Conservation (phyloP, 1,140 invertebrate genomes). For the Fopius arisanus region DNA sequence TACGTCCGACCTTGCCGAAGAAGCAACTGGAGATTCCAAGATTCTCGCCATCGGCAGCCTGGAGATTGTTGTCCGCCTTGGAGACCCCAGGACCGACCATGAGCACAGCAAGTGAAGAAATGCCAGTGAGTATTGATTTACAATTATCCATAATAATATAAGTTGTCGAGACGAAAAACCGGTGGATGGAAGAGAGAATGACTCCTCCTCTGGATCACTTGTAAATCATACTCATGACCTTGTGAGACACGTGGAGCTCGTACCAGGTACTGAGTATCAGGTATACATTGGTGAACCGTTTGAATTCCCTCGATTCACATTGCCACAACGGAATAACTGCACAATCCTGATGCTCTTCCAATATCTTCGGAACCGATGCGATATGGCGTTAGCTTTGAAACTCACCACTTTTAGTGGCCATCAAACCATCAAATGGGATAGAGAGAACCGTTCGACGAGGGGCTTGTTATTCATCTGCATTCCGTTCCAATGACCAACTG, state of each 20-base stretch:
- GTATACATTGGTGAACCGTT: constrained; percentile 45
- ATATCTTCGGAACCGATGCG: background rate
- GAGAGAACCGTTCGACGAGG: background rate
- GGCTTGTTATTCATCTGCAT: constrained; percentile 6
- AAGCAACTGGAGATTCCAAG: constrained; percentile 77
- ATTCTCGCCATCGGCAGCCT: constrained; percentile 84
- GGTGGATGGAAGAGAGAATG: background rate
- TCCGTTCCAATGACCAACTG: constrained; percentile 2
- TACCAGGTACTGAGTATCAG: constrained; percentile 56
- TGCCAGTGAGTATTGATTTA: constrained; percentile 46
- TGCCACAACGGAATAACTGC: background rate
- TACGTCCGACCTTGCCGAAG: constrained; percentile 80
- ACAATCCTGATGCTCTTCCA: background rate
- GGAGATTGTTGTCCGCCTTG: constrained; percentile 73
- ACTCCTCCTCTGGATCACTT: background rate
- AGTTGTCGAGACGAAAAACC: background rate
- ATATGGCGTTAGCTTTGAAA: background rate
- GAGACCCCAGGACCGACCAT: constrained; percentile 52
- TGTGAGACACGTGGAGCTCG: constrained; percentile 1
- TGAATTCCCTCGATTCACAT: constrained; percentile 25
- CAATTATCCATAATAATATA: background rate
- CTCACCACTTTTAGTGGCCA: background rate
- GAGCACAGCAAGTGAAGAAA: constrained; percentile 55
- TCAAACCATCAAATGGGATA: background rate
- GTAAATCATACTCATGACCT: constrained; percentile 19